phyloP scores from a whole-genome alignment of 2,113 vertebrate species.

The Calonectris borealis region DNA sequence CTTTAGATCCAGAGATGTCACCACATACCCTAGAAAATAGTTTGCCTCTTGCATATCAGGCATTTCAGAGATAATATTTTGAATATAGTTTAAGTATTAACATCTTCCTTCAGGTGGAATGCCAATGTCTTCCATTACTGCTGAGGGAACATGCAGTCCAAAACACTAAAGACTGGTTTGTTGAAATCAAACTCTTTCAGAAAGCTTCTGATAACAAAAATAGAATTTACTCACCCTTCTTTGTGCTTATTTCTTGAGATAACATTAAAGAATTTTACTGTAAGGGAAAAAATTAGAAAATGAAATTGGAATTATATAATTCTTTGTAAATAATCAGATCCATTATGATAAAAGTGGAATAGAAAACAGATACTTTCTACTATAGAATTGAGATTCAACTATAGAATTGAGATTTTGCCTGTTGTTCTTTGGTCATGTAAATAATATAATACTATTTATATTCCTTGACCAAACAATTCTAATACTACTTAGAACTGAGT shows the following conservation, averaged over 20 bases:
- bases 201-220: background rate
- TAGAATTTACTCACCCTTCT: background rate
- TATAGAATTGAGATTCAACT: background rate
- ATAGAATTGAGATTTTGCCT: background rate
- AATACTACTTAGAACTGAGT: background rate
- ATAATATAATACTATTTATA: background rate
- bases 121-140: background rate
- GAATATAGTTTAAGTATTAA: background rate
- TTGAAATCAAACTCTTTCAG: background rate
- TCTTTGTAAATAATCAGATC: background rate
- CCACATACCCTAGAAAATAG: background rate
- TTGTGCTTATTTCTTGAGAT: background rate
- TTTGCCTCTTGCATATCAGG: background rate
- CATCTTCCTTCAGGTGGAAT: background rate
- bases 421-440: background rate
- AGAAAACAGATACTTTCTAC: background rate
- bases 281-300: background rate
- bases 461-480: background rate
- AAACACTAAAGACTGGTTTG: background rate
- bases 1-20: background rate
- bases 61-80: background rate
- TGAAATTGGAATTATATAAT: background rate
- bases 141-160: background rate
- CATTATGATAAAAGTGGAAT: background rate
- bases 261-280: background rate